Percentiles rank a stretch among this genome's conserved stretches.
Evolutionary conservation across 2,113 vertebrate genomes (phyloP).

Genomic region (Oncorhynchus gorbuscha): DNA sequence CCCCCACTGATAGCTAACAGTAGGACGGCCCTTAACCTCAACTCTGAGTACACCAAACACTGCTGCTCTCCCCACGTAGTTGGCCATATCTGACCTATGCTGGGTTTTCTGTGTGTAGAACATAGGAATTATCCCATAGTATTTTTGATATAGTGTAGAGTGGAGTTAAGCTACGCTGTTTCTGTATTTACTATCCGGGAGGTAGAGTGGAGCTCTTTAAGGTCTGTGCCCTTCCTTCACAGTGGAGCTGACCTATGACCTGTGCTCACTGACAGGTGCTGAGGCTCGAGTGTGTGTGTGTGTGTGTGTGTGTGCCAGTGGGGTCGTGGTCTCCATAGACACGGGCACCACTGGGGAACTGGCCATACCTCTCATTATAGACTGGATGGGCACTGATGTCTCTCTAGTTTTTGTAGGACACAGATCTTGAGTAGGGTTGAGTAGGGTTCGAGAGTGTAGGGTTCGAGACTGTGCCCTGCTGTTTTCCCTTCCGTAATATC

Average conservation of each 20-base stretch:
- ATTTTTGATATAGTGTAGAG: neutral
- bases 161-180: too few species aligned
- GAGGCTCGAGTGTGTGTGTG: neutral
- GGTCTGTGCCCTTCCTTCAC: neutral
- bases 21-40: neutral
- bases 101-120: neutral
- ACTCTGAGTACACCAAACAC: conserved; percentile 28
- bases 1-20: conserved; percentile 8
- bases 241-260: too few species aligned
- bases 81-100: neutral
- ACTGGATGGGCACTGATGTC: too few species aligned
- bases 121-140: neutral
- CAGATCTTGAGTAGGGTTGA: too few species aligned
- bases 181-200: neutral
- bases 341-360: too few species aligned
- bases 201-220: neutral
- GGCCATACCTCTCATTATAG: too few species aligned
- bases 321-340: too few species aligned
- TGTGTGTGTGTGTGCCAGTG: too few species aligned
- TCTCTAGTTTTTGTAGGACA: too few species aligned
- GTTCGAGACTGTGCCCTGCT: too few species aligned
- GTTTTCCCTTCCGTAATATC: conserved; percentile 76
- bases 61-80: neutral
- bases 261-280: neutral
- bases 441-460: too few species aligned